phyloP scores from a whole-genome alignment of 2,797 vertebrate species.

The Trachurus trachurus region DNA sequence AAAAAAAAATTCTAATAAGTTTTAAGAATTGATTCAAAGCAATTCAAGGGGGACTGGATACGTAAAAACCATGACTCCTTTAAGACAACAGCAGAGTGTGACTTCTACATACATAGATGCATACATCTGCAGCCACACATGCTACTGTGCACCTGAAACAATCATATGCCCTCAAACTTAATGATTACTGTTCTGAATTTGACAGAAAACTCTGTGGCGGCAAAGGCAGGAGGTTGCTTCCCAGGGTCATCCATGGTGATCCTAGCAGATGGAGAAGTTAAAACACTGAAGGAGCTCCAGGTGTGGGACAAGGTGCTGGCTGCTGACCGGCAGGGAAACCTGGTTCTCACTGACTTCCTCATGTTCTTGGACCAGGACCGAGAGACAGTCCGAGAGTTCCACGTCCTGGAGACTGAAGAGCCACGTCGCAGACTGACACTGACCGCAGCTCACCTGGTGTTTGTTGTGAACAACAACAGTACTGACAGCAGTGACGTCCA shows the following conservation, averaged over 20 bases:
- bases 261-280: neutral
- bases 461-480: conserved; percentile 74
- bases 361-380: conserved; percentile 81
- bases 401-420: conserved; percentile 87
- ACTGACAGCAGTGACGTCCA: conserved; percentile 22
- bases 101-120: no score
- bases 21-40: no score
- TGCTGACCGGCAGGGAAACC: neutral
- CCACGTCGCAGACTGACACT: conserved; percentile 85
- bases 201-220: neutral
- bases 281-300: neutral
- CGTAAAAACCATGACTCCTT: no score
- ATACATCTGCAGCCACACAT: no score
- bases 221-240: neutral
- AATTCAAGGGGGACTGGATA: no score
- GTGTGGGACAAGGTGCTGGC: neutral
- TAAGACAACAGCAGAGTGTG: no score
- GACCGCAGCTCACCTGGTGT: conserved; percentile 90
- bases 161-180: no score
- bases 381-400: conserved; percentile 82
- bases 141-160: no score
- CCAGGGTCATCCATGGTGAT: neutral
- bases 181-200: neutral
- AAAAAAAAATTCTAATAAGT: no score
- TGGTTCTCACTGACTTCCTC: neutral